Evolutionary conservation across 2,113 vertebrate species (phyloP).

Genomic region (Benitochromis conjunctus): DNA sequence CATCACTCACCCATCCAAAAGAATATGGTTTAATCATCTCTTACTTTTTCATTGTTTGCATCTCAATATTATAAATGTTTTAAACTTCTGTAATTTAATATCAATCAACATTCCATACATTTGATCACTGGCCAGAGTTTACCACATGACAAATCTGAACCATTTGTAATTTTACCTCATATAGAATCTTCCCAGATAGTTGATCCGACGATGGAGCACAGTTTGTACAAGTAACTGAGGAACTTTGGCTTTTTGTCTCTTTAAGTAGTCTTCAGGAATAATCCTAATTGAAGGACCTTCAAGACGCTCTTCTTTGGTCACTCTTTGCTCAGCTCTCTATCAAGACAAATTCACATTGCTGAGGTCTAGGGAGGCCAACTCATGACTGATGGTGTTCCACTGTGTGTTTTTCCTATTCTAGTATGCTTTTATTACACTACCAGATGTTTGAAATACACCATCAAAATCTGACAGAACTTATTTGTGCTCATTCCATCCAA

Average conservation of each 20-base stretch:
- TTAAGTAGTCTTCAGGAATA: background rate
- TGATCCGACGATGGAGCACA: background rate
- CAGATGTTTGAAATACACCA: background rate
- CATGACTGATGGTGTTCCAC: background rate
- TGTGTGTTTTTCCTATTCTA: background rate
- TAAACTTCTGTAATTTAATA: background rate
- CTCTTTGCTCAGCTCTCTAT: background rate
- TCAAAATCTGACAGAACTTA: background rate
- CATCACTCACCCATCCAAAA: background rate
- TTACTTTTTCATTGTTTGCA: background rate
- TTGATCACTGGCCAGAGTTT: background rate
- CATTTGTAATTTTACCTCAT: background rate
- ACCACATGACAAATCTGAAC: background rate
- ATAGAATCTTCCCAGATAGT: background rate
- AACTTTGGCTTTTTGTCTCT: background rate
- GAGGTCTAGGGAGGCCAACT: background rate
- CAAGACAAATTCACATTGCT: background rate
- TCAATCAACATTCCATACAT: background rate
- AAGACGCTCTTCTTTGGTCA: background rate
- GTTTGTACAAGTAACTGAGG: background rate
- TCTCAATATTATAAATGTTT: background rate
- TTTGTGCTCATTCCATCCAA: background rate
- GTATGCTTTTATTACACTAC: background rate
- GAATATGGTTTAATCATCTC: background rate
- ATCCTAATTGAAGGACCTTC: background rate